A percentile compares a stretch with the other conserved stretches of the same genome.
Evolutionary conservation across 2,797 vertebrate species (phyloP).

Genomic region (Sorex maritimensis): DNA sequence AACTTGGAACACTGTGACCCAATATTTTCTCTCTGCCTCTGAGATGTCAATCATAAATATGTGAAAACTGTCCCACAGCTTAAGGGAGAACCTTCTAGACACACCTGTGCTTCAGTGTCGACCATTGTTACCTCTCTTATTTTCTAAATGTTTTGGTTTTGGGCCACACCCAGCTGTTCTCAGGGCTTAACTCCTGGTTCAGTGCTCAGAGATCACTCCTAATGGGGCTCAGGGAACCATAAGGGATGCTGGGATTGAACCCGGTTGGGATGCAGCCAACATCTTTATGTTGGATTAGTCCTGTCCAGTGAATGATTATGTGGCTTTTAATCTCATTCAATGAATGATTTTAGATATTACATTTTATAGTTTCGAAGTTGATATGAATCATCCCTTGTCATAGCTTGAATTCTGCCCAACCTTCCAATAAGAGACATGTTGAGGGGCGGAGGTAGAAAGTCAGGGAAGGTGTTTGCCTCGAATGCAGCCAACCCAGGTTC

Average conservation of each 20-base stretch:
- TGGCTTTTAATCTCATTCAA: neutral
- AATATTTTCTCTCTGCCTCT: neutral
- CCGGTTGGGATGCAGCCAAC: too few relatives aligned
- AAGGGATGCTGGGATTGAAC: too few relatives aligned
- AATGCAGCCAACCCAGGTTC: too few relatives aligned
- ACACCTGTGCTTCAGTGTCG: constrained; percentile 1
- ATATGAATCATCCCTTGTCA: neutral
- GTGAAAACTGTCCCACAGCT: neutral
- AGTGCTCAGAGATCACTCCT: too few relatives aligned
- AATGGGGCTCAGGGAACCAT: too few relatives aligned
- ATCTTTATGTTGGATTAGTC: neutral
- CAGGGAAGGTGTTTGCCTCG: too few relatives aligned
- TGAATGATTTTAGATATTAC: neutral
- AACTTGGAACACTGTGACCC: neutral
- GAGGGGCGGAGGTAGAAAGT: too few relatives aligned
- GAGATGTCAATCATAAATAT: neutral
- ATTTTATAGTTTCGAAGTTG: constrained; percentile 53
- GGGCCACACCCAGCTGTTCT: too few relatives aligned
- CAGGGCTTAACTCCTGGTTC: too few relatives aligned
- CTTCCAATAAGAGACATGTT: too few relatives aligned
- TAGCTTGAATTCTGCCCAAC: neutral
- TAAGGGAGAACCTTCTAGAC: too few relatives aligned
- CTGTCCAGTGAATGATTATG: neutral
- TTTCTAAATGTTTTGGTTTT: too few relatives aligned
- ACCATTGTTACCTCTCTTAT: neutral